Evolutionary conservation across 2,888 invertebrate genomes (phyloP).

Genomic region (Deilephila porcellus): DNA sequence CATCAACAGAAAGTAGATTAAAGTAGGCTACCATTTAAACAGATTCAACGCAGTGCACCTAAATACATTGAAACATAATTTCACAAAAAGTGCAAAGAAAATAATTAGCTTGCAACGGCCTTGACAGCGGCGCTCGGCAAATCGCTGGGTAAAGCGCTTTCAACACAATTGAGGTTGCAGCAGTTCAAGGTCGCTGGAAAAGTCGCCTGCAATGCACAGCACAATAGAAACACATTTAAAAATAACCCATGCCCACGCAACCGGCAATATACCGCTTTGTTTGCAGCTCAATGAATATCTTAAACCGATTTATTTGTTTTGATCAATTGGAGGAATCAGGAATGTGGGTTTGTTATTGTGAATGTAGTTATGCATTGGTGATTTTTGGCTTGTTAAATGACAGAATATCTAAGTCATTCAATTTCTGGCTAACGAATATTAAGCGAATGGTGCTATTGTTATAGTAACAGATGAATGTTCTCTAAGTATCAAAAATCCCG

Average conservation of each 20-base stretch:
- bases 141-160: neutral
- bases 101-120: neutral
- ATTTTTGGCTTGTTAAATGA: too few relatives aligned
- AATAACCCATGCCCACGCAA: neutral
- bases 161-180: neutral
- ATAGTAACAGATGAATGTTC: too few relatives aligned
- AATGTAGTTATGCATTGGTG: too few relatives aligned
- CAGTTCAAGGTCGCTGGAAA: slow-evolving; percentile 11
- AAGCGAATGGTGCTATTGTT: too few relatives aligned
- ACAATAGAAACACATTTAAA: slow-evolving; percentile 7
- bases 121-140: neutral
- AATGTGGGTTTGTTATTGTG: too few relatives aligned
- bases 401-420: too few relatives aligned
- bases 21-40: too few relatives aligned
- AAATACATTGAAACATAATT: neutral
- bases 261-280: neutral
- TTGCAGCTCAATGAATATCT: neutral
- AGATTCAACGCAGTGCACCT: too few relatives aligned
- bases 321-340: neutral
- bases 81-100: neutral
- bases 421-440: too few relatives aligned
- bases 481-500: too few relatives aligned
- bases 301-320: neutral
- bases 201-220: neutral
- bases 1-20: too few relatives aligned